Evolutionary conservation across 2,888 invertebrate species (phyloP).

Genomic region (Gnatocerus cornutus): DNA sequence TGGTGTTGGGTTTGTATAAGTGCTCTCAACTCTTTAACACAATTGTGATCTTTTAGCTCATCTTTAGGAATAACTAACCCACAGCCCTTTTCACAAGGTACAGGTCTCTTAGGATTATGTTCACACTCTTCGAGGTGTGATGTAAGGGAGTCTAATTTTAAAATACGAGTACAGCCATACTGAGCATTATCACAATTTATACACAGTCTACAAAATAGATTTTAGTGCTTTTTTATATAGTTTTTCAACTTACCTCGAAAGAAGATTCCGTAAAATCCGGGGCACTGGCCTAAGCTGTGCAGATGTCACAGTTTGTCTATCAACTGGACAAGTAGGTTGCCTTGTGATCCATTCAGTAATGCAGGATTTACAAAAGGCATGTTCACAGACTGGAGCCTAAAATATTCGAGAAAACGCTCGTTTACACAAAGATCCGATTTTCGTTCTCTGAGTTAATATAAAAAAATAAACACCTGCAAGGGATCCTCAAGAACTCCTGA

Average conservation of each 20-base stretch:
- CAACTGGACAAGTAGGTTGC: slow-evolving; percentile 95
- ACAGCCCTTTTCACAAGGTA: slow-evolving; percentile 95
- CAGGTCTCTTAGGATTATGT: slow-evolving; percentile 94
- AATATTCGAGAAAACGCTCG: neutral
- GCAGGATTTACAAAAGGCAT: slow-evolving; percentile 95
- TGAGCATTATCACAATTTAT: slow-evolving; percentile 94
- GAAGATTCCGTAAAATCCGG: slow-evolving; percentile 91
- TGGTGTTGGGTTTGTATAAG: slow-evolving; percentile 90
- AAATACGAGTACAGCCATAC: slow-evolving; percentile 88
- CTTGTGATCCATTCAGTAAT: slow-evolving; percentile 96
- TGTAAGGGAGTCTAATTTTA: slow-evolving; percentile 91
- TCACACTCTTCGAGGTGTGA: slow-evolving; percentile 93
- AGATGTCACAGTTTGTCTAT: slow-evolving; percentile 92
- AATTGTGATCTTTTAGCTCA: slow-evolving; percentile 95
- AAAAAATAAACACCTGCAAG: slow-evolving; percentile 80
- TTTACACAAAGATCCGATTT: too few relatives aligned
- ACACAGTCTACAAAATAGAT: slow-evolving; percentile 77
- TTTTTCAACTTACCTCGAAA: slow-evolving; percentile 79
- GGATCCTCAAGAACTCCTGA: slow-evolving; percentile 96
- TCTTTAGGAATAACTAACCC: slow-evolving; percentile 96
- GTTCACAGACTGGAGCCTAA: slow-evolving; percentile 95
- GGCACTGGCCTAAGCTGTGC: slow-evolving; percentile 93
- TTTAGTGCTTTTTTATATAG: neutral
- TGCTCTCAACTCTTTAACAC: slow-evolving; percentile 89
- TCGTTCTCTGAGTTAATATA: too few relatives aligned